Base-by-base conservation (phyloP, 2,797 vertebrate species). In the Percopsis omiscomaycus region DNA sequence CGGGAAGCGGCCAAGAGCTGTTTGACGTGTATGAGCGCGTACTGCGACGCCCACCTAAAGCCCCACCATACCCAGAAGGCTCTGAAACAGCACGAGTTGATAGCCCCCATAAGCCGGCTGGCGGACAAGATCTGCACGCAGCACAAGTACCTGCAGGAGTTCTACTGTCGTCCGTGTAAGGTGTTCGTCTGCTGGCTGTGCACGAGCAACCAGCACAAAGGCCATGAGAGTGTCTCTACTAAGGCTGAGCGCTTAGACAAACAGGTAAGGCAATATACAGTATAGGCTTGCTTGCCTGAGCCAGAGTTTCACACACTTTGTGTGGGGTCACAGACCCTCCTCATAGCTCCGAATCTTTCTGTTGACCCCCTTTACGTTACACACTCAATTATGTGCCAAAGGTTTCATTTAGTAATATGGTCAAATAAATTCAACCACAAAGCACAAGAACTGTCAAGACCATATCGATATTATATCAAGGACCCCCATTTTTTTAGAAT, bases 81-180 rank as follows among this genome's bases (percentile, higher is more conserved):
- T 46, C 80, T 93, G 60, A 92, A 86, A 79, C 55, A 73, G 69
- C 93, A 94, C 5, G 93, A 93, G 82, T 88, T 93, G 32, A 91
- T 93, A 11, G 47, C 62, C 0, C 91, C 93, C 13, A 92, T 86
- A 0, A 64, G 77, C 5, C 86, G 92, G 12, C 80, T 93, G 77
- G 74, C 88, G 0, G 86, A 92, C 74, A 93, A 94, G 86, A 93
- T 94, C 75, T 94, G 93, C 84, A 81, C 88, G 4, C 80, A 92
- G 78, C 93, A 94, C 89, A 92, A 92, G 81, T 93, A 94, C 81
- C 89, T 94, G 64, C 86, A 93, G 72, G 93, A 94, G 90, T 92
- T 94, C 82, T 92, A 74, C 87, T 94, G 93, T 30, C 89, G 89
- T 29, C 72, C 86, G 56, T 93, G 92, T 14, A 84, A 86, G 66